Percentiles rank a stretch among this genome's conserved stretches.
Conservation (phyloP, 2,113 vertebrate genomes). For the Hemiscyllium ocellatum region DNA sequence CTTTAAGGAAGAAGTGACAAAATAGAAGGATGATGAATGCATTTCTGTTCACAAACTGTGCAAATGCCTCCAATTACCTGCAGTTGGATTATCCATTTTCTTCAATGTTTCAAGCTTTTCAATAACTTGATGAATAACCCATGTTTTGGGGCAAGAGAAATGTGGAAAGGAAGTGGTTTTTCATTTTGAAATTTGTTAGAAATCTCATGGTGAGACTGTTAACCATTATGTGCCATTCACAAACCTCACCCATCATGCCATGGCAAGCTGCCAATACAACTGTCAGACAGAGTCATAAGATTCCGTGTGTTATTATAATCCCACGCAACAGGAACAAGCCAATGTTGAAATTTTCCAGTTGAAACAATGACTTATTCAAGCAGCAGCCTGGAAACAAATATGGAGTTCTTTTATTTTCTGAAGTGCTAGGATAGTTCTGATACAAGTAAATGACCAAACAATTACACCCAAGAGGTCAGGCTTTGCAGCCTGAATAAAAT, state of each 20-base stretch:
- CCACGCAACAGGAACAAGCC: conserved; percentile 65
- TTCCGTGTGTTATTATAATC: conserved; percentile 75
- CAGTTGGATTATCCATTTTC: neutral
- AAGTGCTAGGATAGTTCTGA: neutral
- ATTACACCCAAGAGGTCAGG: neutral
- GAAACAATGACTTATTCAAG: conserved; percentile 52
- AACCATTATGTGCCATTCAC: conserved; percentile 69
- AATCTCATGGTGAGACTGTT: conserved; percentile 60
- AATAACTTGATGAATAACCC: conserved; percentile 53
- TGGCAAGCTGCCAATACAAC: conserved; percentile 76
- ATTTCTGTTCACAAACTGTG: neutral
- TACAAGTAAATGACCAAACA: neutral
- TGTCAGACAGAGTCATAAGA: conserved; percentile 70
- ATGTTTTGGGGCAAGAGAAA: conserved; percentile 52
- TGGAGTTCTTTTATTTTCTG: neutral
- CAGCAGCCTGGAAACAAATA: conserved; percentile 19
- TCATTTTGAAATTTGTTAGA: conserved; percentile 70
- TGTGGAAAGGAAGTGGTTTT: conserved; percentile 62
- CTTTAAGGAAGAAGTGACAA: neutral
- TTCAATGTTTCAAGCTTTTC: neutral
- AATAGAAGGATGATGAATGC: neutral
- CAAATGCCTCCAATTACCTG: neutral
- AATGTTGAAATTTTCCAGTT: conserved; percentile 62
- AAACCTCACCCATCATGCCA: conserved; percentile 63
- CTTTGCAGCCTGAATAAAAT: conserved; percentile 5